phyloP scores from a whole-genome alignment of 2,888 invertebrate genomes.

The Oscheius sp. region DNA sequence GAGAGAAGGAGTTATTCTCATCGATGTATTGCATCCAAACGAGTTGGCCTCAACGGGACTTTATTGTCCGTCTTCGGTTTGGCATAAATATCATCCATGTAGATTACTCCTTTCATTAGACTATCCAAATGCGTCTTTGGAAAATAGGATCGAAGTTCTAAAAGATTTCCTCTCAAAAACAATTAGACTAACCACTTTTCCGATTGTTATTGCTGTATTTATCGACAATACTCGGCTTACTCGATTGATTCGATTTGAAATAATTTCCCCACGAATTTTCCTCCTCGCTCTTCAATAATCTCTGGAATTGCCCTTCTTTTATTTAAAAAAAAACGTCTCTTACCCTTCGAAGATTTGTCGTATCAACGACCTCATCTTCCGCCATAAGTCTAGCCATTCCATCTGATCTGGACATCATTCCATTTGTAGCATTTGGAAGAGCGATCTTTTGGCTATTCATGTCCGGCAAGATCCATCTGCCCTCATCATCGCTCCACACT shows the following conservation, averaged over 20 bases:
- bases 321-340: neutral
- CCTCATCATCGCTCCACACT: conserved; percentile 81
- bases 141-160: conserved; percentile 51
- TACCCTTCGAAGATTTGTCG: conserved; percentile 6
- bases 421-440: conserved; percentile 76
- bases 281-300: conserved; percentile 74
- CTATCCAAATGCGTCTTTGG: conserved; percentile 57
- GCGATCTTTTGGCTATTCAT: conserved; percentile 77
- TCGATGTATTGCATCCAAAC: conserved; percentile 39
- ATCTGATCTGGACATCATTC: conserved; percentile 13
- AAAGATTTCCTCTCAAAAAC: neutral
- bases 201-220: conserved; percentile 72
- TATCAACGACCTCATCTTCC: conserved; percentile 15
- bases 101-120: conserved; percentile 67
- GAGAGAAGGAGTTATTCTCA: neutral
- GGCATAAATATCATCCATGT: conserved; percentile 63
- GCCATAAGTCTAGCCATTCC: neutral
- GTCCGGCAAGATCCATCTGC: conserved; percentile 76
- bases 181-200: conserved; percentile 23
- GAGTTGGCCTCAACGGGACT: conserved; percentile 43
- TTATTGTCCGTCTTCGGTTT: conserved; percentile 24
- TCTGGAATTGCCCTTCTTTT: conserved; percentile 20
- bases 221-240: conserved; percentile 76
- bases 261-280: conserved; percentile 80
- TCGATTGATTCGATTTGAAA: conserved; percentile 78